Evolutionary conservation across 2,888 invertebrate genomes (phyloP), one percentile per base, ranked within the genome.

Genomic region (Xylota sylvarum): DNA sequence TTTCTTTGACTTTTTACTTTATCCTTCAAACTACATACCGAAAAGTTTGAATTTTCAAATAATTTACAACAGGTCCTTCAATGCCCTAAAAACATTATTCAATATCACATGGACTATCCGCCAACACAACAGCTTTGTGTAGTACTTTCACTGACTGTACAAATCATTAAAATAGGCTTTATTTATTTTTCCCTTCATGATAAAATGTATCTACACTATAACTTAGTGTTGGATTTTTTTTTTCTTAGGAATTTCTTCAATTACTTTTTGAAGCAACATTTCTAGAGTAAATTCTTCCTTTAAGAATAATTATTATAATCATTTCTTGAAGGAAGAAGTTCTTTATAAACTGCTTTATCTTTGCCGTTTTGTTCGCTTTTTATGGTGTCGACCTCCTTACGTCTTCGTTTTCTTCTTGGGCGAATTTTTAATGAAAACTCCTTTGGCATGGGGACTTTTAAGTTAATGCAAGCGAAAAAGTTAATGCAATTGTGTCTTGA

Each of bases 361-460:
- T 14, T 35, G 14, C 5, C 14, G 10, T 4, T 43, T 14, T 14
- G 5, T 43, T 43, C 7, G 14, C 43, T 43, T 43, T 43, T 43
- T 43, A 43, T 43, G 10, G 14, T 1, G 43, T 14, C 43, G 12
- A 40, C 43, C 43, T 14, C 17, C 9, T 19, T 50, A 10, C 12
- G 23, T 23, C 50, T 23, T 23, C 19, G 10, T 46, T 46, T 46
- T 46, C 50, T 23, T n/a, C n/a, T n/a, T n/a, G n/a, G n/a, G n/a
- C n/a, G n/a, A n/a, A n/a, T n/a, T 48, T 48, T 62, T 62, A 23
- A 40, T 43, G 40, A 60, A 60, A 40, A 60, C 37, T 62, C 40
- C 27, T 37, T 62, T 43, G 27, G 27, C 23, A 23, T 40, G 60
- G 27, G 4, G 4, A 40, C 43, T 40, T 43, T 62, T n/a, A 40